These are phyloP conservation scores for Syngnathus acus DNA, from an alignment of 2,797 vertebrate species.

Conservation along the genomic window DNA sequence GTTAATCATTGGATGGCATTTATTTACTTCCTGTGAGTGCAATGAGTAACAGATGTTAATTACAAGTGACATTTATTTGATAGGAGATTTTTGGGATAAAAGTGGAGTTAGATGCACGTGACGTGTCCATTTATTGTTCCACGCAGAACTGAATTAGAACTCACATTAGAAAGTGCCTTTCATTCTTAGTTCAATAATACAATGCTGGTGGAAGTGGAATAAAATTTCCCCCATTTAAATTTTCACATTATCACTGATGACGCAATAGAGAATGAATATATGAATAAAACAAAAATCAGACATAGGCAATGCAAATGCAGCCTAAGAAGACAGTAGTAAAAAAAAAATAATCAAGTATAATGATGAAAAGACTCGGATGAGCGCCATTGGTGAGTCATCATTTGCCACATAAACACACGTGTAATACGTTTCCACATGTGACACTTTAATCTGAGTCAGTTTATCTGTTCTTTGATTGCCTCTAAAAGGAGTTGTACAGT, in stretches of 20 bases:
- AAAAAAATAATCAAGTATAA: neutral
- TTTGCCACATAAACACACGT: neutral
- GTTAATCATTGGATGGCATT: neutral
- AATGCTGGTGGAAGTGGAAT: neutral
- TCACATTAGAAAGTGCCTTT: neutral
- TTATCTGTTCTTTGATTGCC: neutral
- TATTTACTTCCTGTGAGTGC: neutral
- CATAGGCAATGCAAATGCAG: neutral
- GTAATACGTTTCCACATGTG: neutral
- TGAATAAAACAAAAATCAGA: neutral
- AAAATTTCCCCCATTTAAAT: neutral
- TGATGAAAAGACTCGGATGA: neutral
- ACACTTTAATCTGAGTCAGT: slow-evolving; percentile 3
- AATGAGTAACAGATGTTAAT: neutral
- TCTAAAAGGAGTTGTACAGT: neutral
- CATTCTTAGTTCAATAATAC: neutral
- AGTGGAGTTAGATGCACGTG: neutral
- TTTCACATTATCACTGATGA: too few relatives aligned
- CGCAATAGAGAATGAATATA: too few relatives aligned
- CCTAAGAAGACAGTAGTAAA: neutral
- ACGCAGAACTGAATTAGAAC: neutral
- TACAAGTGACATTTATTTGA: neutral
- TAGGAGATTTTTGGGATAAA: neutral
- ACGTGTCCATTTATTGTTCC: neutral
- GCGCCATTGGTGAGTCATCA: neutral